Conservation (phyloP, 2,113 vertebrate genomes). For the Pitta sordida region DNA sequence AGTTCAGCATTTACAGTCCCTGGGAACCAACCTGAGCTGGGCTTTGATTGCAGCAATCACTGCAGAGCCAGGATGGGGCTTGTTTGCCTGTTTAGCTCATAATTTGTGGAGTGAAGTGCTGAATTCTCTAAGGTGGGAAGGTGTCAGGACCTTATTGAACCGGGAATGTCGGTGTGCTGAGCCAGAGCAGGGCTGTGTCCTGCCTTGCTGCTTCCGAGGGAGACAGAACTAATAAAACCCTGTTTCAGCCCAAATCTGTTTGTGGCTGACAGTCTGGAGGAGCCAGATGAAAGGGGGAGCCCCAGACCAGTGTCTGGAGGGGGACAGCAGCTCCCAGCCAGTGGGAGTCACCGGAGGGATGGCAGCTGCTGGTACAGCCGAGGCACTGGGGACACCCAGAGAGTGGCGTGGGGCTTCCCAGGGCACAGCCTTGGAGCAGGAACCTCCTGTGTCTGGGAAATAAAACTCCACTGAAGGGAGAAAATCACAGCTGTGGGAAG, state of each 20-base stretch:
- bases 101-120: not conserved
- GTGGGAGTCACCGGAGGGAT: accelerated
- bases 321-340: not conserved
- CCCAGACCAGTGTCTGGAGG: not conserved
- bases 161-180: not conserved
- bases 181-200: not conserved
- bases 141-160: not conserved
- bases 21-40: not conserved
- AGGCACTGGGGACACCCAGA: not conserved
- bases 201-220: accelerated
- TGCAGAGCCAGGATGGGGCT: not conserved
- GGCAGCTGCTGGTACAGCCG: not conserved
- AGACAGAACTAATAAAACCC: not conserved
- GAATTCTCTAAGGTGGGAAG: not conserved
- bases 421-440: not conserved
- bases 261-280: not conserved
- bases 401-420: accelerated
- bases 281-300: not conserved
- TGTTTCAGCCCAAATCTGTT: not conserved
- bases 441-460: slow-evolving; percentile 31
- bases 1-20: not conserved
- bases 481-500: slow-evolving; percentile 13
- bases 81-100: not conserved
- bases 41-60: slow-evolving; percentile 58
- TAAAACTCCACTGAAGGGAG: slow-evolving; percentile 24